A percentile compares a stretch with the other conserved stretches of the same genome.
Evolutionary conservation across 1,140 invertebrate genomes (phyloP).

Genomic region (Macrobrachium nipponense): DNA sequence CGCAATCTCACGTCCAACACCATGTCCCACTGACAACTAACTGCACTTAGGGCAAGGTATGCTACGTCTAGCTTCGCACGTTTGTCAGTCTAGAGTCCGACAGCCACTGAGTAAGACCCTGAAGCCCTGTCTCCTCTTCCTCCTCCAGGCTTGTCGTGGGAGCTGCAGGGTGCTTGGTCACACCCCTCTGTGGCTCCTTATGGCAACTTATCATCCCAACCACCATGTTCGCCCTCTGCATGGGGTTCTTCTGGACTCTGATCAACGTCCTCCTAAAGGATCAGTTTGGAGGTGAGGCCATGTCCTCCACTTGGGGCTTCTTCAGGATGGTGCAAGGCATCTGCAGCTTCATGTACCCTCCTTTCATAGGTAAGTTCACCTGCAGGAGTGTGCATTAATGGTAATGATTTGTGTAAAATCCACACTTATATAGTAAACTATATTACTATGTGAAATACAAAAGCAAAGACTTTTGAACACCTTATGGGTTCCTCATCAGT

Average conservation of each 20-base stretch:
- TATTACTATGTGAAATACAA: too few species aligned
- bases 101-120: neutral
- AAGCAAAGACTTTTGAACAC: too few species aligned
- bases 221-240: constrained; percentile 15
- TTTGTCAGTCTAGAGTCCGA: neutral
- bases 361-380: constrained; percentile 24
- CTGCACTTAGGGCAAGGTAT: too few species aligned
- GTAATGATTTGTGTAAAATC: too few species aligned
- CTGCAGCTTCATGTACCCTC: constrained; percentile 37
- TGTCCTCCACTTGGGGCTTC: constrained; percentile 49
- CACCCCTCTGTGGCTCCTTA: constrained; percentile 2
- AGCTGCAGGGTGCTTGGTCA: constrained; percentile 6
- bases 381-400: too few species aligned
- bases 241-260: constrained; percentile 46
- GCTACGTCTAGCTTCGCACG: too few species aligned
- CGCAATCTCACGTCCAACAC: too few species aligned
- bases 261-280: constrained; percentile 30
- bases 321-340: constrained; percentile 51
- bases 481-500: too few species aligned
- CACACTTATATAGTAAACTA: too few species aligned
- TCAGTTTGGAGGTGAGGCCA: constrained; percentile 38
- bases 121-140: neutral
- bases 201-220: constrained; percentile 19
- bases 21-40: too few species aligned
- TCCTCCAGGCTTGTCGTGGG: constrained; percentile 25